These are phyloP conservation scores for Anomalospiza imberbis DNA, from an alignment of 2,797 vertebrate genomes.

Conservation along the genomic window DNA sequence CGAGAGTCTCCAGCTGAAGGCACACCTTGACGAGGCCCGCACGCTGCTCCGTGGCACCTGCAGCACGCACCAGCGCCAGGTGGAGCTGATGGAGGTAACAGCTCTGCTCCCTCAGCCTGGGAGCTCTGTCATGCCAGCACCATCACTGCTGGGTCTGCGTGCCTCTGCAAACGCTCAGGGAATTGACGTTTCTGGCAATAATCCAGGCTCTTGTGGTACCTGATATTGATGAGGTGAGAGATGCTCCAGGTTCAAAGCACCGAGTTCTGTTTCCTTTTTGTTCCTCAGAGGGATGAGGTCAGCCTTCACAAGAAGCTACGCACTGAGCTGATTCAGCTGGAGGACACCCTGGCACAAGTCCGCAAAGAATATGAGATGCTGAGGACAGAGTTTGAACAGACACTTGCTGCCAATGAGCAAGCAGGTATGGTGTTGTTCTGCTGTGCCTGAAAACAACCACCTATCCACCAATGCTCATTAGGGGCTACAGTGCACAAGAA, in stretches of 20 bases:
- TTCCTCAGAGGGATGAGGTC: slow-evolving; percentile 89
- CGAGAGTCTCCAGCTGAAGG: slow-evolving; percentile 92
- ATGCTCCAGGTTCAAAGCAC: background rate
- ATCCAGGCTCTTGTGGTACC: background rate
- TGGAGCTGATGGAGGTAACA: slow-evolving; percentile 94
- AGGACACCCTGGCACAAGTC: slow-evolving; percentile 95
- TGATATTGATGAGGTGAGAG: background rate
- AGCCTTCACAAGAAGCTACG: slow-evolving; percentile 92
- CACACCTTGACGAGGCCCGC: slow-evolving; percentile 92
- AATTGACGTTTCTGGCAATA: background rate
- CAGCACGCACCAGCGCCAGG: slow-evolving; percentile 88
- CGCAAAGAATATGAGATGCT: slow-evolving; percentile 99
- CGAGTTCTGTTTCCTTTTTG: background rate
- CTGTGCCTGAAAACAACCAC: background rate
- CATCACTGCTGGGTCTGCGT: background rate
- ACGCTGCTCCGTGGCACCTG: slow-evolving; percentile 91
- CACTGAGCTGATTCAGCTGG: slow-evolving; percentile 96
- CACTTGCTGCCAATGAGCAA: slow-evolving; percentile 96
- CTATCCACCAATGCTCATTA: accelerated
- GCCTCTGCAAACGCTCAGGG: background rate
- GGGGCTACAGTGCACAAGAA: background rate
- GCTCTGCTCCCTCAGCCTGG: background rate
- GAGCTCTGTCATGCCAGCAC: background rate
- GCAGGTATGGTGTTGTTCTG: slow-evolving; percentile 49
- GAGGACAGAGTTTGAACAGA: slow-evolving; percentile 97